Evolutionary conservation across 2,797 vertebrate species (phyloP).

Genomic region (Poeciliopsis turneri): DNA sequence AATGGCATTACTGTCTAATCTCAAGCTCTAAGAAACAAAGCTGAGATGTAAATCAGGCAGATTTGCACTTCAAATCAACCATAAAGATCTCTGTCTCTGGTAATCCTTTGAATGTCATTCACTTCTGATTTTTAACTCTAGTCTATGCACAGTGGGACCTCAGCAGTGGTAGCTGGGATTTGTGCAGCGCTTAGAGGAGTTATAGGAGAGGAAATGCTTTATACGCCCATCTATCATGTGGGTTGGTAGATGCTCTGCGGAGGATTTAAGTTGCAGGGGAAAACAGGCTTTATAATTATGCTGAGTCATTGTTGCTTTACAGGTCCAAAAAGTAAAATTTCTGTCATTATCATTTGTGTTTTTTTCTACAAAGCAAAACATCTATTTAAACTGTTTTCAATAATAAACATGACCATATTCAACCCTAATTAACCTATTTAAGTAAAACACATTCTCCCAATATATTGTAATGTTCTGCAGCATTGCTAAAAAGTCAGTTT

Average conservation of each 20-base stretch:
- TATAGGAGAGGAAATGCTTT: conserved; percentile 39
- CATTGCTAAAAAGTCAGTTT: background rate
- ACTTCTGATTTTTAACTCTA: conserved; percentile 53
- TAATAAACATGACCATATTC: background rate
- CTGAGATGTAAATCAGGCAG: conserved; percentile 60
- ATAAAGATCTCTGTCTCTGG: conserved; percentile 64
- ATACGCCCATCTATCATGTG: conserved; percentile 13
- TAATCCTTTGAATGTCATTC: conserved; percentile 71
- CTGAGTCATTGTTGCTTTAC: conserved; percentile 9
- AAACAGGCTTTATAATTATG: conserved; percentile 20
- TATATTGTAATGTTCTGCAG: background rate
- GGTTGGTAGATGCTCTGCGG: conserved; percentile 24
- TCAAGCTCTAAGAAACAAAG: conserved; percentile 67
- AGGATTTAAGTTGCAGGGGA: conserved; percentile 27
- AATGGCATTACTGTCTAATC: conserved; percentile 66
- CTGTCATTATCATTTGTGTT: background rate
- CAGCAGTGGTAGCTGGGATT: conserved; percentile 29
- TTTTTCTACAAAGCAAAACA: background rate
- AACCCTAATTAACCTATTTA: background rate
- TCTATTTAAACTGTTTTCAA: background rate
- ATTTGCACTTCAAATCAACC: conserved; percentile 70
- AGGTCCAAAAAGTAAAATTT: background rate
- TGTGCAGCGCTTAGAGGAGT: conserved; percentile 33
- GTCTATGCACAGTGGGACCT: conserved; percentile 33
- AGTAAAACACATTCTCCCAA: background rate